phyloP scores from a whole-genome alignment of 2,113 vertebrate species.

The Phaethornis superciliosus region DNA sequence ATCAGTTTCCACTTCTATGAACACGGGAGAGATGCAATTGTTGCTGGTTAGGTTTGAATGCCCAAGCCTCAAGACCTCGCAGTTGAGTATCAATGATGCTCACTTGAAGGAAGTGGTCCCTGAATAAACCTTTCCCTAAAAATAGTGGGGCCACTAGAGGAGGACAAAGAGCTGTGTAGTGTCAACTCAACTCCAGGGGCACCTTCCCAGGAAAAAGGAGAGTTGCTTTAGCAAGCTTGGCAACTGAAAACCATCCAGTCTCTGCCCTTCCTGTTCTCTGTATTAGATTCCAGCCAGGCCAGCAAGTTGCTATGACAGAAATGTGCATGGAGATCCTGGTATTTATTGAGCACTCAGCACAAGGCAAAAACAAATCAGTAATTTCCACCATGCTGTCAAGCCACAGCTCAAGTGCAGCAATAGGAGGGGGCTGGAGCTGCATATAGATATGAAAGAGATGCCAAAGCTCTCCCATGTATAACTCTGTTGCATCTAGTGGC shows the following conservation, averaged over 20 bases:
- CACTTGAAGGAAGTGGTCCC: background rate
- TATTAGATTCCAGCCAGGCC: slow-evolving; percentile 40
- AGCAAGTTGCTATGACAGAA: slow-evolving; percentile 10
- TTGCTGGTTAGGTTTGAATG: background rate
- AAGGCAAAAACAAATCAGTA: slow-evolving; percentile 59
- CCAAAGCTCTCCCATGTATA: background rate
- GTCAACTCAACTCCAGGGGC: background rate
- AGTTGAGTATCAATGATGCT: background rate
- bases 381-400: slow-evolving; percentile 41
- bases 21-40: background rate
- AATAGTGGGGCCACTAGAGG: slow-evolving; percentile 33
- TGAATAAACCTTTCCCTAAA: background rate
- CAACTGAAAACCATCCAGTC: background rate
- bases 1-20: background rate
- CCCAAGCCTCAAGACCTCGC: background rate
- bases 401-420: slow-evolving; percentile 3
- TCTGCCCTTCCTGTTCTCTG: slow-evolving; percentile 36
- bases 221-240: slow-evolving; percentile 3
- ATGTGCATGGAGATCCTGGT: slow-evolving; percentile 7
- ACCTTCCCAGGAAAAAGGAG: background rate
- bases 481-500: background rate
- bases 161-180: slow-evolving; percentile 37
- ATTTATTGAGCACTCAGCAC: slow-evolving; percentile 64
- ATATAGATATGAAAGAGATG: background rate
- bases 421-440: background rate